Evolutionary conservation across 2,113 vertebrate genomes (phyloP), one percentile per base, ranked within the genome.

Genomic region (Eubucco bourcierii): DNA sequence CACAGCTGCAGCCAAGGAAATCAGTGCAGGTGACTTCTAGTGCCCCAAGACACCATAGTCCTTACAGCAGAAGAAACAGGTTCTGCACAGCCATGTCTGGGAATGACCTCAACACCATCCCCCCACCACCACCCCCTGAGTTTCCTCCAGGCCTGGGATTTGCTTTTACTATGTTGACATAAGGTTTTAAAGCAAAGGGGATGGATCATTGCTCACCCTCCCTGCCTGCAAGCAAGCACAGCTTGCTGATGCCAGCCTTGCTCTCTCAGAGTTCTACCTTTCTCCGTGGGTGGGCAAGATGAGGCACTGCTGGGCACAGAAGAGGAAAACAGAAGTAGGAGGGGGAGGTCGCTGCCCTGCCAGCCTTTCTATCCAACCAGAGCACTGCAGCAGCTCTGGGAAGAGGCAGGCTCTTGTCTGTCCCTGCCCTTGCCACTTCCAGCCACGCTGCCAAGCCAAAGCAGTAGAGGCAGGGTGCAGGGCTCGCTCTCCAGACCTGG

Each of bases 101-200:
- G 72, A 94, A 52, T 18, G 29, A 75, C 58, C 75, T 87, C 88
- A n/a, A n/a, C n/a, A n/a, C n/a, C n/a, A 67, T 33, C 25, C 85
- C 44, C 55, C 33, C n/a, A n/a, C n/a, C n/a, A n/a, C n/a, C n/a
- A n/a, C n/a, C n/a, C n/a, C n/a, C n/a, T n/a, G n/a, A 5, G 39
- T n/a, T 82, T 80, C 67, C 74, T 71, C 64, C 65, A 56, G 64
- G 46, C 64, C 21, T 2, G 5, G 52, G 52, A 60, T 84, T 68
- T 6, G 7, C 27, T 89, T 90, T 81, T 39, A 65, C 18, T 24
- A 1, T 2, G 21, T 7, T 68, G 53, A 65, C 24, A 60, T 20
- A 23, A 61, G 21, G 28, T 52, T 86, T 90, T 50, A 86, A 82
- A 76, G 73, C 19, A 34, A 27, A 80, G 44, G 12, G 37, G 16